Base-by-base conservation (phyloP, 2,113 vertebrate species). In the Gopherus flavomarginatus region DNA sequence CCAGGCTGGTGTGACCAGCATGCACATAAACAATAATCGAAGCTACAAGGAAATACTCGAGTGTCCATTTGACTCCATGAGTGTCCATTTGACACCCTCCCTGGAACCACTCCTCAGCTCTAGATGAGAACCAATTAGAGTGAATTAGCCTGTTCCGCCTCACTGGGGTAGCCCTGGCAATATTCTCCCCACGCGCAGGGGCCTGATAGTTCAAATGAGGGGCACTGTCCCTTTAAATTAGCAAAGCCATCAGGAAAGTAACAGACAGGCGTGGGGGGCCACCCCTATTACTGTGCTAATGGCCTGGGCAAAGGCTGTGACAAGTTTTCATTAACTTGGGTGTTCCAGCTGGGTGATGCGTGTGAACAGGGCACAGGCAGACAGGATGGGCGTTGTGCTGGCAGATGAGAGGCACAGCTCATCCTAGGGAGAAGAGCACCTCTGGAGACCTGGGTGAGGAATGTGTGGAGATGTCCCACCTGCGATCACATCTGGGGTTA, bases 321-420 rank as follows among this genome's bases (percentile, higher is more conserved):
- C 81, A 79, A 72, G 69, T 92, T 92, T 80, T 92, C 69, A 88
- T 88, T 92, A 92, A 79, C 80, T 92, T 27, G 44, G 75, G 72
- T 8, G 17, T 92, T 56, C 87, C 81, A 80, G 69, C 86, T 75
- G 56, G 88, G 38, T 47, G 56, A 47, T 78, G 8, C 21, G 14
- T 81, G 29, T n/a, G 50, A 86, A 59, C 11, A 14, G 21, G 27
- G 81, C 35, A 79, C 52, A 88, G 49, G 47, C n/a, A 44, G 69
- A n/a, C 53, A 54, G 54, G 69, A 42, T 38, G 50, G 53, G 31
- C 11, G 35, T 62, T 86, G 84, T 26, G 62, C 75, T 14, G 24
- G 42, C 47, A 38, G 85, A 56, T 3, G 78, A 42, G 53, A n/a
- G 35, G 35, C 47, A 27, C 38, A 27, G 57, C 72, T 42, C 42